A percentile compares a stretch with the other conserved stretches of the same genome.
Conservation (phyloP, 2,113 vertebrate species). For the Deroptyus accipitrinus region DNA sequence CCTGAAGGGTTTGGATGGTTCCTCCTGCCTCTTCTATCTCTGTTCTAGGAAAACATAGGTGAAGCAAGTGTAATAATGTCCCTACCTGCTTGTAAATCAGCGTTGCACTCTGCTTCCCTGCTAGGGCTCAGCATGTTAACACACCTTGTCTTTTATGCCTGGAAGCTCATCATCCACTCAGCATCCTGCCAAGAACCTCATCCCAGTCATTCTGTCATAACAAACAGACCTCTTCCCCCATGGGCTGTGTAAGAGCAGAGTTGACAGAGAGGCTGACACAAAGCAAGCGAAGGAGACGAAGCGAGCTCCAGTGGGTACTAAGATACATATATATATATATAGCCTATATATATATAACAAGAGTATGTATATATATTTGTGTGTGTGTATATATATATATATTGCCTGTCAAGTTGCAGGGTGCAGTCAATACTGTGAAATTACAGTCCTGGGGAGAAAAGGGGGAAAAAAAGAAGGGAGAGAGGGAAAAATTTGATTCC, state of each 20-base stretch:
- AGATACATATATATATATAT: neutral
- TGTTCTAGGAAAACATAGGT: neutral
- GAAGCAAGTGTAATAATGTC: neutral
- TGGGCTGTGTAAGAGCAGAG: neutral
- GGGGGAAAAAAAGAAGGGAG: neutral
- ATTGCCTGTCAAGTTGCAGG: slow-evolving; percentile 25
- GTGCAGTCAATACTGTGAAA: slow-evolving; percentile 66
- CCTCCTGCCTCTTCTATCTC: neutral
- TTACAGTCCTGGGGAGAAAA: slow-evolving; percentile 54
- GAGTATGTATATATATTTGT: neutral
- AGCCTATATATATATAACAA: neutral
- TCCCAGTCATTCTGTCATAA: slow-evolving; percentile 12
- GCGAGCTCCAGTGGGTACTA: neutral
- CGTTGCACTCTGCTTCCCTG: neutral
- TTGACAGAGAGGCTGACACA: slow-evolving; percentile 2
- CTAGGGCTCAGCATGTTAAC: neutral
- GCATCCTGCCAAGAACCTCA: slow-evolving; percentile 24
- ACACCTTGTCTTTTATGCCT: neutral
- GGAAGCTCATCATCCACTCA: slow-evolving; percentile 5
- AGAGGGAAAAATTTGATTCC: slow-evolving; percentile 63
- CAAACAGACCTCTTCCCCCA: neutral
- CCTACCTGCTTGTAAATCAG: neutral
- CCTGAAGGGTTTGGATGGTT: neutral
- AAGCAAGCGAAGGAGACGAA: neutral
- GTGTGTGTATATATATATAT: neutral